Evolutionary conservation across 2,888 invertebrate species (phyloP), one percentile per base, ranked within the genome.

Genomic region (Eretmocerus hayati): DNA sequence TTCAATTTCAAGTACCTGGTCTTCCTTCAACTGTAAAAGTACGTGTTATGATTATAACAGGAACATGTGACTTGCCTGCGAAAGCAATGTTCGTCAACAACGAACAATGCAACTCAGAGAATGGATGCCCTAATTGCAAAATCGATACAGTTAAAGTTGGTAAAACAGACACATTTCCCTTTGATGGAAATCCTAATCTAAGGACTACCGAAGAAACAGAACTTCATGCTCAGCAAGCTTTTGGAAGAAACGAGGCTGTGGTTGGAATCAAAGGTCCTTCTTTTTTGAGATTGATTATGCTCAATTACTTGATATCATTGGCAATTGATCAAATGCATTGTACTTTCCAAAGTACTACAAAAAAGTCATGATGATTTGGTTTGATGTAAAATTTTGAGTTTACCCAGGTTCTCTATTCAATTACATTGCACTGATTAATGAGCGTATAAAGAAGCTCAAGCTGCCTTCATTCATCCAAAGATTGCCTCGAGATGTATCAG

Each of bases 311-410:
- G 11, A 13, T 20, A 3, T 33, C 33, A 4, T 41, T 41, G 1
- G 47, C 41, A 13, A 21, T 33, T 5, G 47, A 47, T 30, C 11
- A 13, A 11, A 46, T 46, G 46, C 46, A 32, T 40, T 38, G 45
- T 13, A 31, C 38, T 4, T 45, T 16, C 23, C 45, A 38, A 37
- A 38, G 30, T 4, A 38, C 38, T 2, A 38, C 31, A 9, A 45
- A 45, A 45, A 45, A 19, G 30, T 44, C 13, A 16, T 44, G 15
- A 19, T 20, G 5, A 3, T 42, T 15, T 33, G 33, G 31, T 43
- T 43, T 43, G 36, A 35, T 8, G 3, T 11, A 33, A 4, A 35
- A 18, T 13, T 35, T 35, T 4, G 35, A 8, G 20, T n/a, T 8
- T 20, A 41, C 5, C 2, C 2, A n/a, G 16, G 3, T 15, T 42